These are phyloP conservation scores for Tolypeutes matacus DNA, from an alignment of 2,797 vertebrate genomes.

Conservation along the genomic window DNA sequence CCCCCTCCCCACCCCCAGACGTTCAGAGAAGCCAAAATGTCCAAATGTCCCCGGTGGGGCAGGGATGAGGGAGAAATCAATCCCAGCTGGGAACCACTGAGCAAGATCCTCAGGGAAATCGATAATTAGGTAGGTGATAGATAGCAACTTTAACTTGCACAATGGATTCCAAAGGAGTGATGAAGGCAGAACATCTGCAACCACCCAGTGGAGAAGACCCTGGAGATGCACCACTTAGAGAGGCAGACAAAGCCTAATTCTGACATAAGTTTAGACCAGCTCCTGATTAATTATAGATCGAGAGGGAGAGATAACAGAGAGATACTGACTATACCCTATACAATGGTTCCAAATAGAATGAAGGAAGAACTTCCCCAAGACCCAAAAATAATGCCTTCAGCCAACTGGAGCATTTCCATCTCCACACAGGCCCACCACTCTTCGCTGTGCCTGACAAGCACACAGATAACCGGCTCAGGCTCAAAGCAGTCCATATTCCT, in stretches of 20 bases:
- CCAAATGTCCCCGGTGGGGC: neutral
- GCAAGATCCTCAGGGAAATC: neutral
- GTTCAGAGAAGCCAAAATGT: neutral
- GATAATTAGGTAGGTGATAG: neutral
- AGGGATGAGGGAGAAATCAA: neutral
- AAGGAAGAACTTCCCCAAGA: neutral
- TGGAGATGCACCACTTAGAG: neutral
- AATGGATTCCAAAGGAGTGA: neutral
- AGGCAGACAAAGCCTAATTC: neutral
- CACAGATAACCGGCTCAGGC: neutral
- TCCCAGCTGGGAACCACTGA: neutral
- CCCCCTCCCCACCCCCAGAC: neutral
- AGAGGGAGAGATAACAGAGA: neutral
- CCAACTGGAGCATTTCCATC: neutral
- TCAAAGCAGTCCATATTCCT: neutral
- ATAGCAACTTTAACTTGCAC: rapidly evolving
- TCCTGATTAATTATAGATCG: neutral
- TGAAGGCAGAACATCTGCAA: neutral
- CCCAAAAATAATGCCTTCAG: neutral
- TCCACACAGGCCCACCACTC: neutral
- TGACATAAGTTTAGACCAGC: neutral
- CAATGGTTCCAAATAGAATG: neutral
- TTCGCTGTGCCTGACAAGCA: neutral
- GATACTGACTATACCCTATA: neutral
- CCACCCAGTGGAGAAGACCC: rapidly evolving